Evolutionary conservation across 2,797 vertebrate genomes (phyloP), one percentile per base, ranked within the genome.

Genomic region (Oreonectes daqikongensis): DNA sequence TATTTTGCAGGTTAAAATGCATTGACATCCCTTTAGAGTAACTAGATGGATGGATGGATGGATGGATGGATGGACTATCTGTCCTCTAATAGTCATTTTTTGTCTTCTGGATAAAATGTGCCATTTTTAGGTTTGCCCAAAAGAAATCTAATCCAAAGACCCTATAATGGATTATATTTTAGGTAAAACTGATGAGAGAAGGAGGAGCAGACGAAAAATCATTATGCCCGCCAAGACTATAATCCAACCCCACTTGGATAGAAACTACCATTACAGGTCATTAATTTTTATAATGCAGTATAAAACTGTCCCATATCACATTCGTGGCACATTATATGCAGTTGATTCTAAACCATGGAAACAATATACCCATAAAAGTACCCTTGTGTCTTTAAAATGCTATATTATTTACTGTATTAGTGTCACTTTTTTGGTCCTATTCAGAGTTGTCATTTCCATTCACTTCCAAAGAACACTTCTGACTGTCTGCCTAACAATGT

Each of bases 21-120:
- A 72, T 35, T 57, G 53, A 78, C 74, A 81, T 18, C 24, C n/a
- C 69, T 52, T 67, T 55, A 28, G 55, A 79, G 68, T 83, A 52
- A 76, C 15, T 8, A 42, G 32, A 30, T 8, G 9, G 44, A 52
- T 15, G 17, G 24, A 8, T 22, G 11, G 20, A 68, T 6, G 9
- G 40, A 38, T 12, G 38, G 48, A 3, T n/a, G n/a, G n/a, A n/a
- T n/a, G n/a, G n/a, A n/a, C n/a, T n/a, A n/a, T n/a, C n/a, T n/a
- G 32, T 35, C 32, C 35, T 35, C 4, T 35, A 2, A n/a, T 35
- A 35, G 10, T 35, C 1, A 35, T 35, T 32, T 40, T 75, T 28
- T 55, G 20, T 75, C 14, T 75, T 24, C 18, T 57, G 46, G 20
- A 69, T 46, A 24, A 42, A 67, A 50, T 64, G 55, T 50, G 65